Base-by-base conservation (phyloP, 2,888 invertebrate genomes). In the Horisme vitalbata region DNA sequence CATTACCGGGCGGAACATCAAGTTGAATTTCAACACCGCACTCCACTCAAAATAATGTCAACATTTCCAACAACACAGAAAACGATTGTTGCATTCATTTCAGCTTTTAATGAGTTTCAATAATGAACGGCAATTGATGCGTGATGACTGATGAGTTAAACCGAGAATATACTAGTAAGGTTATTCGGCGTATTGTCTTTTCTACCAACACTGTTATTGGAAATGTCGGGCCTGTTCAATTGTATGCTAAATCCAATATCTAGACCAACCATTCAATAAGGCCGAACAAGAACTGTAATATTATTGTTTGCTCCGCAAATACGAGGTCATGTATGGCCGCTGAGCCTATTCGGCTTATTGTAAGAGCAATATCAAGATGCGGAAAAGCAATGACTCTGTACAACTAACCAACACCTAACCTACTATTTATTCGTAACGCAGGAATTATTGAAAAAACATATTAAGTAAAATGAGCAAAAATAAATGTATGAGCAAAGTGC, bases 181-280 rank as follows among this genome's bases (percentile, higher is more conserved):
- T 41, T 41, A 27, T 41, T 41, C 9, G 14, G 18, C 30, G 24
- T 44, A 36, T 44, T 44, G 37, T 8, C 21, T 35, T 34, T 35
- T 13, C 24, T 32, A 9, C 31, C 8, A 28, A 23, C 34, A 26
- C 26, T 38, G 30, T 24, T 15, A 5, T n/a, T 43, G 20, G 41
- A 21, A 38, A 34, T 41, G 33, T 37, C 34, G 34, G 10, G 32
- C 9, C 27, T 33, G 43, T 37, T 32, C 36, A 23, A 41, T 37
- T 44, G 20, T 26, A 27, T 27, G 33, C 27, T 20, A 27, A 18
- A 41, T 33, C 14, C 10, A 5, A 38, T 39, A 49, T 32, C 49
- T 32, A 39, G 35, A 28, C 31, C 24, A 44, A 30, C 34, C 11
- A 48, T 37, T 45, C 50, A 53, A 39, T 45, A 48, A 47, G 31